Evolutionary conservation across 2,888 invertebrate genomes (phyloP).

Genomic region (Melieria picta): DNA sequence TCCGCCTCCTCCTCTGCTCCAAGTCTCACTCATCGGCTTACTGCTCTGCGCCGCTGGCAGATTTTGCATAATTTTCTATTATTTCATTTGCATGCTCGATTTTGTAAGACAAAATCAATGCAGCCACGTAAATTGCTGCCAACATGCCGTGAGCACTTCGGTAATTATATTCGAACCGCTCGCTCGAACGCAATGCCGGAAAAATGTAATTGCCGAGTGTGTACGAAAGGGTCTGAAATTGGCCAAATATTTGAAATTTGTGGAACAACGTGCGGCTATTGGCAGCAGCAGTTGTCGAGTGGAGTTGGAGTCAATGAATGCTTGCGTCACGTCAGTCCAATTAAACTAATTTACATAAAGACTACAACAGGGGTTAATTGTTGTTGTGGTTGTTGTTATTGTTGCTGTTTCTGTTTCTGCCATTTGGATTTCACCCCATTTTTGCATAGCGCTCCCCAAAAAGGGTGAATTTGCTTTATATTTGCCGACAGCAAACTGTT

Average conservation of each 20-base stretch:
- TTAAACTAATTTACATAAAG: conserved; percentile 26
- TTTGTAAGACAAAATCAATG: neutral
- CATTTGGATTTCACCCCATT: neutral
- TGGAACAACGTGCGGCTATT: too few species aligned
- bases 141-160: neutral
- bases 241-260: too few species aligned
- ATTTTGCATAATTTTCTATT: conserved; percentile 10
- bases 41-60: too few species aligned
- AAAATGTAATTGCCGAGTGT: too few species aligned
- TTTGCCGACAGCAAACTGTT: too few species aligned
- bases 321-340: conserved; percentile 23
- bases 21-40: too few species aligned
- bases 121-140: neutral
- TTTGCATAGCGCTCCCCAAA: neutral
- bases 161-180: conserved; percentile 11
- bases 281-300: too few species aligned
- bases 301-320: neutral
- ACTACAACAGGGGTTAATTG: neutral
- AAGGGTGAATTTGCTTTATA: too few species aligned
- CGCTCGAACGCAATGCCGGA: too few species aligned
- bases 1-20: too few species aligned
- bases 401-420: neutral
- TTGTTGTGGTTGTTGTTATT: conserved; percentile 4
- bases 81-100: conserved; percentile 25
- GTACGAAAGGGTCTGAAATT: too few species aligned